Conservation (phyloP, 2,888 invertebrate species). For the Mechanitis mazaeus region DNA sequence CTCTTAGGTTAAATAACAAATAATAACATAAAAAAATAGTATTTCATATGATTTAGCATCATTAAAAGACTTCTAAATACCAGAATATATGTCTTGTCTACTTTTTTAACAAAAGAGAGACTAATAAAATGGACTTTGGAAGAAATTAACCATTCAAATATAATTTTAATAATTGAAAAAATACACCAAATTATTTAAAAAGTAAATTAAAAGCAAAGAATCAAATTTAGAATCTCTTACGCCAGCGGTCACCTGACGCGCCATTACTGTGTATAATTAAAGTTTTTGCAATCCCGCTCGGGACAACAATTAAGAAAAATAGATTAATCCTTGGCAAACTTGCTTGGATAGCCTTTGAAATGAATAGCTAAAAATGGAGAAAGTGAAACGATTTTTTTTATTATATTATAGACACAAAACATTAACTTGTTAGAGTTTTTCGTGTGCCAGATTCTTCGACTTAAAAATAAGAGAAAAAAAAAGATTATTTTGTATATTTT, state of each 20-base stretch:
- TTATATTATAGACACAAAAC: too few species aligned
- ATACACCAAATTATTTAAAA: neutral
- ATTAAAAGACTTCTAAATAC: neutral
- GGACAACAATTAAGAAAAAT: conserved; percentile 44
- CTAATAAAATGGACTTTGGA: too few species aligned
- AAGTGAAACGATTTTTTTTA: neutral
- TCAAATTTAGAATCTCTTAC: neutral
- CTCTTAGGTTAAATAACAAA: conserved; percentile 5
- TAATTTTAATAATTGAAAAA: neutral
- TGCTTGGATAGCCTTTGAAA: neutral
- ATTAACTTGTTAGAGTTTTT: too few species aligned
- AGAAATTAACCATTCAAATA: too few species aligned
- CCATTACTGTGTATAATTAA: conserved; percentile 56
- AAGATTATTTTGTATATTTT: too few species aligned
- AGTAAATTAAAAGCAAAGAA: too few species aligned
- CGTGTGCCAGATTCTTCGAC: too few species aligned
- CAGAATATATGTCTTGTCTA: too few species aligned
- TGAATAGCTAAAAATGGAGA: neutral
- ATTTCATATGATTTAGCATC: neutral
- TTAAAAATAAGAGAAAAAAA: too few species aligned
- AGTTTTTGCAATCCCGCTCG: conserved; percentile 40
- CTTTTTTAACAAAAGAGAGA: too few species aligned
- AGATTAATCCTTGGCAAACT: conserved; percentile 32
- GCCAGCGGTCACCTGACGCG: conserved; percentile 29
- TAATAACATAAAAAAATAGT: neutral